Evolutionary conservation across 2,113 vertebrate species (phyloP).

Genomic region (Malurus melanocephalus): DNA sequence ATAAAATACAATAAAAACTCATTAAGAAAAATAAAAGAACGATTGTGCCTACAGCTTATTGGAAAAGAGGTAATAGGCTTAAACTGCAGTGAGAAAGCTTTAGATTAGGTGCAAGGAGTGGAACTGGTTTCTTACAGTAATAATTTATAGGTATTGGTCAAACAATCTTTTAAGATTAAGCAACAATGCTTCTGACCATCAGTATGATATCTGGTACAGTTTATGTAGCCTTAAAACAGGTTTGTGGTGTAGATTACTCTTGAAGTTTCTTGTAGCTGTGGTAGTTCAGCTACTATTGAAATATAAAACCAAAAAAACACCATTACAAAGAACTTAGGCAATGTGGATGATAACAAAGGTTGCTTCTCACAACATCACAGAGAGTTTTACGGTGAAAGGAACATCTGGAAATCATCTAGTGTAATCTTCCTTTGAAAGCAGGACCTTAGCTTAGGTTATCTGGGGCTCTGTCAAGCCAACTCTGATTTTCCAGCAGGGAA

Average conservation of each 20-base stretch:
- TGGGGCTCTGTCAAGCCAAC: rapidly evolving
- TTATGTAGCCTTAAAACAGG: background rate
- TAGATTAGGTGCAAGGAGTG: background rate
- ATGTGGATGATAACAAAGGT: background rate
- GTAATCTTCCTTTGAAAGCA: background rate
- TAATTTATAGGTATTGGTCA: background rate
- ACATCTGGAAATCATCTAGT: background rate
- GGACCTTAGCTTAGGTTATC: background rate
- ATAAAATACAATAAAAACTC: background rate
- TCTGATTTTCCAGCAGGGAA: background rate
- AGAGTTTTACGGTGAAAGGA: background rate
- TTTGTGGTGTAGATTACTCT: background rate
- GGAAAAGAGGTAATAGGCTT: background rate
- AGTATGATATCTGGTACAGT: background rate
- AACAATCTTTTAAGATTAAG: background rate
- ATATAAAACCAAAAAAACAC: background rate
- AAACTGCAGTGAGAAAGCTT: background rate
- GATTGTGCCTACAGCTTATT: background rate
- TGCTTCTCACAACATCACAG: background rate
- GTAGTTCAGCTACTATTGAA: background rate
- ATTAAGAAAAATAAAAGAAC: background rate
- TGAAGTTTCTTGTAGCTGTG: background rate
- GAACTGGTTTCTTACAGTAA: background rate
- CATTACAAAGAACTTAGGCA: background rate
- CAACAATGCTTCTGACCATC: background rate